Evolutionary conservation across 2,797 vertebrate species (phyloP).

Genomic region (Centroberyx gerrardi): DNA sequence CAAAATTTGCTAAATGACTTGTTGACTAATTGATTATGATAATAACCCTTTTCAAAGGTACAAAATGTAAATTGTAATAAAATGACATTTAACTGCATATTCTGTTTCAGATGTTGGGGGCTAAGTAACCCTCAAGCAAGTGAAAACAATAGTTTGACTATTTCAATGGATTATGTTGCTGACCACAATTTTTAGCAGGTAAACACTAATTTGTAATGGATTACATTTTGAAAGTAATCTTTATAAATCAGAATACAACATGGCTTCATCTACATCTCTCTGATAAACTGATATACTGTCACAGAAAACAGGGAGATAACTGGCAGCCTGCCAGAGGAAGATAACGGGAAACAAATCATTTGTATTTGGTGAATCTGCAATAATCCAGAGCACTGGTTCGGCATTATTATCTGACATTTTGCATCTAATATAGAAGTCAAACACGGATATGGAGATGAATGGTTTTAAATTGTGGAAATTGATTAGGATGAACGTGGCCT

Average conservation of each 20-base stretch:
- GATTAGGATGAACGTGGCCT: slow-evolving; percentile 60
- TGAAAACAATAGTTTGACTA: not conserved
- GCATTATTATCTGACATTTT: slow-evolving; percentile 76
- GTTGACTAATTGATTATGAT: too few relatives aligned
- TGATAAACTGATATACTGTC: slow-evolving; percentile 25
- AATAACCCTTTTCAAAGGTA: too few relatives aligned
- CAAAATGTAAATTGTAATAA: too few relatives aligned
- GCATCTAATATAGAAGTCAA: slow-evolving; percentile 75
- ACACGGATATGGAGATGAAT: slow-evolving; percentile 69
- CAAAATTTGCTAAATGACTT: too few relatives aligned
- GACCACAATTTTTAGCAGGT: slow-evolving; percentile 14
- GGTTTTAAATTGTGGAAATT: slow-evolving; percentile 71
- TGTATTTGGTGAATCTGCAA: slow-evolving; percentile 70
- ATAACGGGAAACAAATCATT: slow-evolving; percentile 67
- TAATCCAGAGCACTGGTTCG: slow-evolving; percentile 61
- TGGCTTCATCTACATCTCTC: slow-evolving; percentile 44
- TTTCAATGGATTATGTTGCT: not conserved
- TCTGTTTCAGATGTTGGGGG: not conserved
- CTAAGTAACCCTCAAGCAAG: not conserved
- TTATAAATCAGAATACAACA: slow-evolving; percentile 40
- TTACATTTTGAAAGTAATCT: slow-evolving; percentile 35
- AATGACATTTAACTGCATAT: too few relatives aligned
- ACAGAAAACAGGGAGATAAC: slow-evolving; percentile 27
- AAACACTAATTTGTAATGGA: slow-evolving; percentile 27
- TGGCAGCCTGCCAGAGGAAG: slow-evolving; percentile 64